These are phyloP conservation scores for Leptoteleia sp. DNA, from an alignment of 1,140 invertebrate species.

Conservation along the genomic window DNA sequence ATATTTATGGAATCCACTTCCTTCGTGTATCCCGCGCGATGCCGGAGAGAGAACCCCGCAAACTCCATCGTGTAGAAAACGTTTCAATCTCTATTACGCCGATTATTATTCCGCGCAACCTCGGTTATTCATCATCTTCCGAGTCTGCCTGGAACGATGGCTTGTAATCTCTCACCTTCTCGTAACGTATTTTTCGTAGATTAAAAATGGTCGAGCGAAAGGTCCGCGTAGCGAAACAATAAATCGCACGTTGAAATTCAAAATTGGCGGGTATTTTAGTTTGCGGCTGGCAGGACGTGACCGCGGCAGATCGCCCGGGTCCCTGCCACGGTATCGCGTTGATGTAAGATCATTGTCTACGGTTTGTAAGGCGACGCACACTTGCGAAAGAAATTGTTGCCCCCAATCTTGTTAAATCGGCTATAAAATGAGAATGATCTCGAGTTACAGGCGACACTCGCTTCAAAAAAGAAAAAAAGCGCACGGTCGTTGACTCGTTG, in stretches of 20 bases:
- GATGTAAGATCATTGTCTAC: constrained; percentile 32
- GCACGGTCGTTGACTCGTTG: constrained; percentile 57
- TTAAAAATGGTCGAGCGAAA: constrained; percentile 35
- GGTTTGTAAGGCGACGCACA: constrained; percentile 12
- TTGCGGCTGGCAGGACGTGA: constrained; percentile 4
- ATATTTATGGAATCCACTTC: constrained; percentile 56
- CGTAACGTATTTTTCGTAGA: constrained; percentile 26
- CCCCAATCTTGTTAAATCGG: constrained; percentile 73
- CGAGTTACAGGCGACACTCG: constrained; percentile 69
- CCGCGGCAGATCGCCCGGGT: not conserved
- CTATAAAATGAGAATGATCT: constrained; percentile 76
- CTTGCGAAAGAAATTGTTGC: constrained; percentile 35
- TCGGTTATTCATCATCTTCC: constrained; percentile 53
- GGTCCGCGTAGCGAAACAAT: constrained; percentile 14
- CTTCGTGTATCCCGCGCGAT: constrained; percentile 46
- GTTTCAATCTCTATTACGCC: constrained; percentile 63
- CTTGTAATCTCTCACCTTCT: constrained; percentile 35
- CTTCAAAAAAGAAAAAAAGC: constrained; percentile 11
- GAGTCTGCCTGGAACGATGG: constrained; percentile 17
- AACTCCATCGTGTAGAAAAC: constrained; percentile 48
- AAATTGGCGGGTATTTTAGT: constrained; percentile 33
- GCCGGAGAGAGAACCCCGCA: constrained; percentile 35
- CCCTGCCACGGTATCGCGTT: constrained; percentile 3
- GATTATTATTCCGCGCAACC: constrained; percentile 54
- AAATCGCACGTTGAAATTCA: constrained; percentile 38